A percentile compares a stretch with the other conserved stretches of the same genome.
phyloP scores from a whole-genome alignment of 2,797 vertebrate genomes.

The Ptychobarbus kaznakovi region DNA sequence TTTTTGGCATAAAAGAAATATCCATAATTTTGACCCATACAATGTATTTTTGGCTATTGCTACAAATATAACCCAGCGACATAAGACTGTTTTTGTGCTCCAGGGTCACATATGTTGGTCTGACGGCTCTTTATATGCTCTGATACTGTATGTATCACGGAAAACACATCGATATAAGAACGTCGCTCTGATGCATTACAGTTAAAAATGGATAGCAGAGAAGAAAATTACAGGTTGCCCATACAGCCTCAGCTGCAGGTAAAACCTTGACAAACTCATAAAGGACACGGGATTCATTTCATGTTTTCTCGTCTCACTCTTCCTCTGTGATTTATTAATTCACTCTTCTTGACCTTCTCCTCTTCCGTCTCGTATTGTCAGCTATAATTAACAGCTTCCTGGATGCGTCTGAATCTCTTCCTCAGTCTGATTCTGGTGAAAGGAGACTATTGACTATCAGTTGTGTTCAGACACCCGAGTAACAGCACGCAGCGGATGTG shows the following conservation, averaged over 20 bases:
- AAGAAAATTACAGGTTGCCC: background rate
- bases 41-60: too few species aligned
- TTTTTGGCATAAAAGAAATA: too few species aligned
- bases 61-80: too few species aligned
- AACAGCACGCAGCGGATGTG: background rate
- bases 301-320: conserved; percentile 20
- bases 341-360: conserved; percentile 25
- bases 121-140: conserved; percentile 24
- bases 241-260: background rate
- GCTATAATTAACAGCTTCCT: conserved; percentile 31
- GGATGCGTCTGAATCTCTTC: conserved; percentile 1
- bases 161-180: background rate
- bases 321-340: conserved; percentile 42
- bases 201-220: background rate
- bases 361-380: conserved; percentile 31
- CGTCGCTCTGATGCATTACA: background rate
- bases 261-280: conserved; percentile 10
- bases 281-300: conserved; percentile 1
- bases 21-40: too few species aligned
- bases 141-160: background rate
- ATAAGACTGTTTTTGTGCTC: too few species aligned
- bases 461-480: conserved; percentile 24
- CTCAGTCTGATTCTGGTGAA: conserved; percentile 9
- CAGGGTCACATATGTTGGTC: background rate
- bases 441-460: conserved; percentile 18